These are phyloP conservation scores for Hemibagrus wyckioides DNA, from an alignment of 2,113 vertebrate species.

Conservation along the genomic window DNA sequence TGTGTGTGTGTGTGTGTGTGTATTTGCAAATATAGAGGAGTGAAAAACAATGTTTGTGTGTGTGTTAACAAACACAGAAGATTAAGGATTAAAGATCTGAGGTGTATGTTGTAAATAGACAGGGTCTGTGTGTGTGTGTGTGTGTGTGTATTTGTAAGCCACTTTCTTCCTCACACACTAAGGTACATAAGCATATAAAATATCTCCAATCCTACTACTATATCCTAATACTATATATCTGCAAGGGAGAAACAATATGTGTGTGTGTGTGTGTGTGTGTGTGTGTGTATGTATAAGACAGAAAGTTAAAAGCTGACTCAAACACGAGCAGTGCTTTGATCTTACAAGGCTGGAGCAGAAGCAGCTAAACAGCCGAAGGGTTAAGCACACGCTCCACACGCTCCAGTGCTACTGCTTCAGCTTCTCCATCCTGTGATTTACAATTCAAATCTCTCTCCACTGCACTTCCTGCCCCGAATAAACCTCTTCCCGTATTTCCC, in stretches of 20 bases:
- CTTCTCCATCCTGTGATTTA: background rate
- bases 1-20: conserved; percentile 21
- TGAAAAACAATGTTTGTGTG: too few species aligned
- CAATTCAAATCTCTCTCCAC: conserved; percentile 17
- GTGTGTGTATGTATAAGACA: background rate
- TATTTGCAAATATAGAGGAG: too few species aligned
- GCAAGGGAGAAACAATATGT: background rate
- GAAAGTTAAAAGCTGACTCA: conserved; percentile 5
- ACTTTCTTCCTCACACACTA: too few species aligned
- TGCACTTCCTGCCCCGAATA: background rate
- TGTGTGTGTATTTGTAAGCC: too few species aligned
- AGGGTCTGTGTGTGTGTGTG: too few species aligned
- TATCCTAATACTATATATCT: too few species aligned
- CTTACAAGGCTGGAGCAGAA: background rate
- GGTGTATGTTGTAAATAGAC: too few species aligned
- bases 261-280: conserved; percentile 9
- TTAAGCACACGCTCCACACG: conserved; percentile 11
- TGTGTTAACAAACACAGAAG: too few species aligned
- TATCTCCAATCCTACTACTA: too few species aligned
- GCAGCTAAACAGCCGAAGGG: conserved; percentile 27
- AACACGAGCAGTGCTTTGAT: conserved; percentile 5
- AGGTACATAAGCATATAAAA: too few species aligned
- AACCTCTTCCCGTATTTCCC: background rate
- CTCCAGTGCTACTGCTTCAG: background rate
- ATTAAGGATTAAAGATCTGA: too few species aligned